These are phyloP conservation scores for Volucella zonaria DNA, from an alignment of 2,888 invertebrate genomes.

Conservation along the genomic window DNA sequence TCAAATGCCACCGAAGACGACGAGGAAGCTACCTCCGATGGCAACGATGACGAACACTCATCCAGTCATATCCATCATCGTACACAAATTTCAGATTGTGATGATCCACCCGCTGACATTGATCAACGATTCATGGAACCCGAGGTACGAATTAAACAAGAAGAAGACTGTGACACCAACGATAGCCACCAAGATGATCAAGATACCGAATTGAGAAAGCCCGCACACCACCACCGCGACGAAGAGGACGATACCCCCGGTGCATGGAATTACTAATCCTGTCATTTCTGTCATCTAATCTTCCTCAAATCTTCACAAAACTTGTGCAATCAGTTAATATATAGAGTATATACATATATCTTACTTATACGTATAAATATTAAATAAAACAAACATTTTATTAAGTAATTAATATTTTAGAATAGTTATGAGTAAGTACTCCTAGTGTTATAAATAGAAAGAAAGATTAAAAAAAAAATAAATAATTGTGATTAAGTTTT, in stretches of 20 bases:
- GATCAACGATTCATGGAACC: conserved; percentile 81
- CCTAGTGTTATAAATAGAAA: background rate
- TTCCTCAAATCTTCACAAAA: conserved; percentile 36
- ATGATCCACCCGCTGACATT: conserved; percentile 77
- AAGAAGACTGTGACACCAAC: conserved; percentile 79
- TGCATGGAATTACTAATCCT: conserved; percentile 67
- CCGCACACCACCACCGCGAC: conserved; percentile 55
- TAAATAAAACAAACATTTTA: conserved; percentile 21
- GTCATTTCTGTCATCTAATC: background rate
- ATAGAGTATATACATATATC: conserved; percentile 45
- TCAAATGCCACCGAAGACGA: conserved; percentile 82
- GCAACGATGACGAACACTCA: conserved; percentile 72
- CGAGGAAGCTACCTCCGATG: conserved; percentile 89
- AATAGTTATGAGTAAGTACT: conserved; percentile 31
- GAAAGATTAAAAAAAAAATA: no score
- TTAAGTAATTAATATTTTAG: conserved; percentile 13
- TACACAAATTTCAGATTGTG: conserved; percentile 73
- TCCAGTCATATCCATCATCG: conserved; percentile 41
- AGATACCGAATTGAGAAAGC: conserved; percentile 49
- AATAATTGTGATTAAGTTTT: conserved; percentile 74
- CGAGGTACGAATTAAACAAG: conserved; percentile 81
- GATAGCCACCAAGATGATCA: conserved; percentile 70
- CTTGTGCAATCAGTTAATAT: conserved; percentile 72
- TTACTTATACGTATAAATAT: conserved; percentile 24
- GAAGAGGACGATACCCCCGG: conserved; percentile 69